Evolutionary conservation across 2,113 vertebrate species (phyloP).

Genomic region (Triplophysa rosa): DNA sequence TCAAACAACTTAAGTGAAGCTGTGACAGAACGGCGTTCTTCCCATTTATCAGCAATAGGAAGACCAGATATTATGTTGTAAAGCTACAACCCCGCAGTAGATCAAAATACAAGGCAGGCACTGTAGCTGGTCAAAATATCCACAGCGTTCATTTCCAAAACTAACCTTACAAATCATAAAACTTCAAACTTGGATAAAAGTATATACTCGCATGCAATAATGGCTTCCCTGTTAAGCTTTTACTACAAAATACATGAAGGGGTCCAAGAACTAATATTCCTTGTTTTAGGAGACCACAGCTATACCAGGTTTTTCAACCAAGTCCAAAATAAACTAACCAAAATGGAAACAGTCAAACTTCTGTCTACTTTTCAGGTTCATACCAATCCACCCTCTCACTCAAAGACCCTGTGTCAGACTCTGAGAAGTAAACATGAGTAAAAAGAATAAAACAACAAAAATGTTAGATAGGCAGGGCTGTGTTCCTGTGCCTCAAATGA

Average conservation of each 20-base stretch:
- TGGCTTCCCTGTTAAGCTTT: not conserved
- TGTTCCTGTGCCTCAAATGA: too few relatives aligned
- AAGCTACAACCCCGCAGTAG: not conserved
- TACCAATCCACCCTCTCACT: slow-evolving; percentile 11
- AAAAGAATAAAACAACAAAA: not conserved
- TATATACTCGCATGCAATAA: not conserved
- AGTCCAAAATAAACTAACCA: not conserved
- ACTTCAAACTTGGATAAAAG: not conserved
- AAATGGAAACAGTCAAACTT: slow-evolving; percentile 19
- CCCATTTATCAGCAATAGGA: slow-evolving; percentile 10
- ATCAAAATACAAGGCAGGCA: not conserved
- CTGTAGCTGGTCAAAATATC: not conserved
- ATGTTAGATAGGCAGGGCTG: too few relatives aligned
- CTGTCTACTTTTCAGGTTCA: slow-evolving; percentile 21
- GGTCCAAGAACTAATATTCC: not conserved
- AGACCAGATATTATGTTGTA: not conserved
- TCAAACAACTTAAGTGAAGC: slow-evolving; percentile 15
- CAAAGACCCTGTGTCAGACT: slow-evolving; percentile 25
- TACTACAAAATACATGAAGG: slow-evolving; percentile 5
- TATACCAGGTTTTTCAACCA: not conserved
- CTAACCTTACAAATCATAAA: not conserved
- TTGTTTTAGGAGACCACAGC: not conserved
- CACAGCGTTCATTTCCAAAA: not conserved
- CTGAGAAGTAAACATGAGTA: not conserved
- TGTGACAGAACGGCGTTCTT: slow-evolving; percentile 16